Base-by-base conservation (phyloP, 92 coral and sea anemone genomes). In the Porites evermanni region DNA sequence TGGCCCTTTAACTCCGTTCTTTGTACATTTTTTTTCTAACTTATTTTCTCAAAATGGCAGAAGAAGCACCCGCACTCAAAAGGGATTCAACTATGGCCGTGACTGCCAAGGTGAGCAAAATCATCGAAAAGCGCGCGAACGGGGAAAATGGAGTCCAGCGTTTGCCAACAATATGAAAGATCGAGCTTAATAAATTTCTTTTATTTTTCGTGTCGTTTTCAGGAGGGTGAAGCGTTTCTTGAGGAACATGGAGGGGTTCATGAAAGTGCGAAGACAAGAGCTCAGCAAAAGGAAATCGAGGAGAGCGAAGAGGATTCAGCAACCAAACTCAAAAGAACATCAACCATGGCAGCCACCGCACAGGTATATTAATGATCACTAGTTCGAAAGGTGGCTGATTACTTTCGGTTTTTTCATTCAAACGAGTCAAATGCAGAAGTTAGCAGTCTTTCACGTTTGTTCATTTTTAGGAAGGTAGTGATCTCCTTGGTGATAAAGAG, bases 221-320 rank as follows among this genome's bases (percentile, higher is more conserved):
- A 96, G 99, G 99, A 96, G 78, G 99, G 99, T 19, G 99, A 95
- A 89, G 94, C 95, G 56, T 93, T 94, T 77, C 91, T 95, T 66
- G 98, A 94, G 80, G 84, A 92, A 23, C 81, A 94, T 23, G 98
- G 98, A 50, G 89, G 91, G 74, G 94, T 94, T 26, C 92, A 96
- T 74, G 97, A 82, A 47, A 95, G 91, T 69, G 95, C 97, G 19
- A 89, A 95, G 58, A 95, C 99, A 8, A 94, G 98, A 77, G 93
- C 79, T 7, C 98, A 92, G 70, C 98, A 94, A 80, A 94, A 88
- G 61, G 91, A 92, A 74, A 77, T 92, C 17, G 98, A 94, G 50
- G 95, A 94, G 56, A 84, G 29, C 20, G 93, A 79, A 4, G 91
- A 84, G 79, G 91, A 81, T 24, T 64, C 88, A 11, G 84, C 94